These are phyloP conservation scores for Tenthredo notha DNA, from an alignment of 2,888 invertebrate genomes.

Conservation along the genomic window DNA sequence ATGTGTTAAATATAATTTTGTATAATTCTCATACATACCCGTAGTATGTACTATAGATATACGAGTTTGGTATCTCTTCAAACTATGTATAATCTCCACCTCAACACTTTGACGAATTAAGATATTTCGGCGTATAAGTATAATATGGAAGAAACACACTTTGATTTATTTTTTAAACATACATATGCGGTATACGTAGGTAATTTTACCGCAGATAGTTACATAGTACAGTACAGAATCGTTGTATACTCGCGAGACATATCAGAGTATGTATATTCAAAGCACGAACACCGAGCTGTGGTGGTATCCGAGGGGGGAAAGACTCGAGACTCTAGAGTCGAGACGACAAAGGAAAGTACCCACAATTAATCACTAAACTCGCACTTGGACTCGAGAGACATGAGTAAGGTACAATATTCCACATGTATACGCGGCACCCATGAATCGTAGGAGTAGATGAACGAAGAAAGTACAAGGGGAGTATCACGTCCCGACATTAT, in stretches of 20 bases:
- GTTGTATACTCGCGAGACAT: not conserved
- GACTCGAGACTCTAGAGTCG: not conserved
- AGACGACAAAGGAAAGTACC: slow-evolving; percentile 47
- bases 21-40: not conserved
- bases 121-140: not conserved
- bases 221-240: not conserved
- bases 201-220: not conserved
- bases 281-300: not conserved
- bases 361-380: slow-evolving; percentile 47
- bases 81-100: not conserved
- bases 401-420: not conserved
- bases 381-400: slow-evolving; percentile 32
- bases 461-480: not conserved
- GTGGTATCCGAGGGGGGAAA: not conserved
- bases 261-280: slow-evolving; percentile 7
- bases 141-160: not conserved
- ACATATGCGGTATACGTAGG: not conserved
- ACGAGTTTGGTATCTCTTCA: too few relatives aligned
- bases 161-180: slow-evolving; percentile 5
- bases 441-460: not conserved
- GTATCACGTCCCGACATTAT: not conserved
- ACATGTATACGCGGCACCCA: not conserved
- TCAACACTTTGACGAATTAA: not conserved
- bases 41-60: not conserved
- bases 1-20: not conserved